Base-by-base conservation (phyloP, 2,888 invertebrate genomes). In the Agrilus biguttatus region DNA sequence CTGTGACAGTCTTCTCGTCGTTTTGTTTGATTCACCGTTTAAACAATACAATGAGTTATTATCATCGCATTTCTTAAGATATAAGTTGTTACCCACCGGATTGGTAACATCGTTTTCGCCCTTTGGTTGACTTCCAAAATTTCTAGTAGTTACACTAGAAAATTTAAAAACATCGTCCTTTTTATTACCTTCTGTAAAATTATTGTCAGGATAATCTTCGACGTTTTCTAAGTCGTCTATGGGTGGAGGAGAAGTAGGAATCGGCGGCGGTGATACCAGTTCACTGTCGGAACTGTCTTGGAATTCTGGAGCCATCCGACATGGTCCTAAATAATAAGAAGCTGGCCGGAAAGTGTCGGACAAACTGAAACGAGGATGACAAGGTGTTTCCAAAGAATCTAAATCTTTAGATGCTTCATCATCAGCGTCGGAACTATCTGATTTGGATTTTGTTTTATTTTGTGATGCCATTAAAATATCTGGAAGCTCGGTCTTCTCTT, bases 291-390 rank as follows among this genome's bases (percentile, higher is more conserved):
- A 85, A 52, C 84, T 86, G 59, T 87, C 85, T 44, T 80, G 82
- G 50, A 78, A 71, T 52, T 83, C 81, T 12, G 77, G 71, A 28
- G 74, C 66, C 44, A 73, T 72, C 53, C 76, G 75, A 55, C 78
- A 83, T 1, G 78, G 77, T 19, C 82, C 80, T 36, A 89, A 62
- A 61, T 89, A 90, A 59, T 89, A 90, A 0, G 89, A 89, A 0
- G 89, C 89, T 1, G 89, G 89, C 42, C 89, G 71, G 59, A 89
- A 90, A 2, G 83, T 88, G 59, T 90, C 89, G 1, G 88, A 89
- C 44, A 89, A 71, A 63, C 88, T 89, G 59, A 89, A 87, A 51
- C 89, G 72, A 1, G 78, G 76, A 53, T 85, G 80, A 37, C 81
- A 72, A 2, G 83, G 78, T 34, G 77, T 69, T 46, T 78, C 75